Base-by-base conservation (phyloP, 1,140 invertebrate genomes). In the Drosophila paulistorum region DNA sequence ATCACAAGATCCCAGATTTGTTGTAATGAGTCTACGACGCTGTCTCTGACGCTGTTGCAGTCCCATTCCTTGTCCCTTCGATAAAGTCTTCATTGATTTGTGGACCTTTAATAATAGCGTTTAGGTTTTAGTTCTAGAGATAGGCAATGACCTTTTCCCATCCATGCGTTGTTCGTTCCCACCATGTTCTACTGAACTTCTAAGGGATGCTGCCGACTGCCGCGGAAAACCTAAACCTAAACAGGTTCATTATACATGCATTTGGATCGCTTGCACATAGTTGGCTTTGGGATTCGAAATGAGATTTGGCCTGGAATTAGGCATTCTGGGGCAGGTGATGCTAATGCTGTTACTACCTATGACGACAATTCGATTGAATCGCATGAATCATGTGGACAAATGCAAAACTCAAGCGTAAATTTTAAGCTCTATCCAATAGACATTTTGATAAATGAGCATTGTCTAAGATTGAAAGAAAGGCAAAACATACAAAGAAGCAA, bases 41-140 rank as follows among this genome's bases (percentile, higher is more conserved):
- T 66, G 20, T 63, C 42, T 61, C 68, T 62, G 70, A 41, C n/a
- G 48, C 68, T 66, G 26, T 71, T n/a, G 33, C 67, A 26, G 7
- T 62, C 62, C 64, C 68, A 26, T 64, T 73, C 14, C 30, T 13
- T 63, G 33, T 57, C 71, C 73, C 79, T 74, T 80, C 84, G 84
- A 89, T 89, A 89, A 89, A 89, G 84, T 81, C 84, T 89, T 89
- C 77, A 89, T 89, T 89, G 84, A 89, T 89, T 89, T 89, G 84
- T 89, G 84, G 45, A 84, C 84, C 84, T 80, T 79, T 89, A 89
- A 89, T 89, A 89, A 89, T 90, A 89, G 84, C 77, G 85, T 90
- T 89, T 90, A 90, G 74, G 68, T 59, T 62, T 42, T 45, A 62
- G 37, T 51, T 41, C 41, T 35, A 42, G 63, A 69, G 78, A 85